Evolutionary conservation across 2,888 invertebrate species (phyloP).

Genomic region (Pheosia tremula): DNA sequence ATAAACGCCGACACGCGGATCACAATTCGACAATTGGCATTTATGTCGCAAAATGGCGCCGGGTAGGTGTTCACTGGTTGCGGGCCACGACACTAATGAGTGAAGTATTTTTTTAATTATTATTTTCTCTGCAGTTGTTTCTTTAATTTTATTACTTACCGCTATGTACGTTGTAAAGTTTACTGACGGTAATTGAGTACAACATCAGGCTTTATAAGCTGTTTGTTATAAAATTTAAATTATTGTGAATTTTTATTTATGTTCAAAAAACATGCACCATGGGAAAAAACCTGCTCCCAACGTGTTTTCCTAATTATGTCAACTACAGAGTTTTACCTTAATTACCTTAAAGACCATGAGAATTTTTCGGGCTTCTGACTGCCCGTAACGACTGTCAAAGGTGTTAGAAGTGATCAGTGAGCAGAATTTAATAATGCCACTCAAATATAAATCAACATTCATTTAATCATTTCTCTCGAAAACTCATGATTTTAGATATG

Average conservation of each 20-base stretch:
- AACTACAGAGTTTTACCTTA: no score
- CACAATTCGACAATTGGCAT: slow-evolving; percentile 83
- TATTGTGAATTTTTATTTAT: no score
- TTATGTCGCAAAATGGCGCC: slow-evolving; percentile 74
- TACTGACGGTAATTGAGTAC: slow-evolving; percentile 6
- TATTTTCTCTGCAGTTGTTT: not conserved
- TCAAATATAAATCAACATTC: slow-evolving; percentile 31
- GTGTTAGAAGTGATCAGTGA: not conserved
- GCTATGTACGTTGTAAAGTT: not conserved
- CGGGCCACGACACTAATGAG: slow-evolving; percentile 28
- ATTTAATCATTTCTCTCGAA: slow-evolving; percentile 21
- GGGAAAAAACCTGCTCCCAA: no score
- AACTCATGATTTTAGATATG: slow-evolving; percentile 22
- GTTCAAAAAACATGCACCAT: no score
- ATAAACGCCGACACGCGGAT: slow-evolving; percentile 83
- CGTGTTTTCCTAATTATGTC: no score
- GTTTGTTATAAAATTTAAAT: not conserved
- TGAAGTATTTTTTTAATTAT: slow-evolving; percentile 20
- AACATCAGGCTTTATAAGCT: not conserved
- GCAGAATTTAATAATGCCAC: slow-evolving; percentile 14
- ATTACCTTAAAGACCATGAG: no score
- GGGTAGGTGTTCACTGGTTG: slow-evolving; percentile 45
- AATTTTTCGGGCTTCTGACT: no score
- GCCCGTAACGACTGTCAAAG: no score
- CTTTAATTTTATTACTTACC: not conserved